Evolutionary conservation across 53 echinoderm and acorn worm genomes (phyloP), one percentile per base, ranked within the genome.

Genomic region (Echinarachnius parma): DNA sequence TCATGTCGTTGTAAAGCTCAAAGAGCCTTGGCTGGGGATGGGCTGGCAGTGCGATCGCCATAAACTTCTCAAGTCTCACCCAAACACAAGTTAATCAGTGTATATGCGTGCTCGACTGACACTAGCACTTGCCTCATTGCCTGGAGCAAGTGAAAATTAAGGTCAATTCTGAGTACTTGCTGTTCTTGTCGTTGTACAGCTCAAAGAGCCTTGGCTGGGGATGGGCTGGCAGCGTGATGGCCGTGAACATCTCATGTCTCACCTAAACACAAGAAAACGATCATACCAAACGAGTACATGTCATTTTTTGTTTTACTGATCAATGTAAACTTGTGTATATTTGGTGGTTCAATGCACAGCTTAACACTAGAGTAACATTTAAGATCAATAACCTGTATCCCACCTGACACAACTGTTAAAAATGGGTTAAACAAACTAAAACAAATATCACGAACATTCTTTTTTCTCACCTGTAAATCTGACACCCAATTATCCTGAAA

Each of bases 401-500:
- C n/a, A n/a, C n/a, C 42, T 9, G 13, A 39, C 7, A 9, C 42
- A 39, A 5, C 42, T 13, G 42, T 39, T 13, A 5, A 9, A 5
- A 39, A 5, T 39, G 42, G 42, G 42, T 39, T 39, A 39, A 39
- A 5, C 11, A 49, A 9, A 49, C 11, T 14, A 9, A n/a, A n/a
- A n/a, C n/a, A n/a, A n/a, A n/a, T n/a, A n/a, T n/a, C n/a, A n/a
- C n/a, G n/a, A n/a, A n/a, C n/a, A n/a, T 49, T 19, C 19, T 25
- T 5, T 14, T 68, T 7, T 7, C 42, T 9, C 42, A 83, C 44
- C 77, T 83, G 87, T n/a, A 96, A 64, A 61, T 96, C 96, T 30
- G 96, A 91, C 21, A 96, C 88, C 96, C 96, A 96, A 48, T 76
- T 79, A 34, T 96, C 96, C 31, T 82, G 78, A 50, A 96, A 96